A percentile compares a stretch with the other conserved stretches of the same genome.
Evolutionary conservation across 2,797 vertebrate genomes (phyloP).

Genomic region (Eidolon dupreanum): DNA sequence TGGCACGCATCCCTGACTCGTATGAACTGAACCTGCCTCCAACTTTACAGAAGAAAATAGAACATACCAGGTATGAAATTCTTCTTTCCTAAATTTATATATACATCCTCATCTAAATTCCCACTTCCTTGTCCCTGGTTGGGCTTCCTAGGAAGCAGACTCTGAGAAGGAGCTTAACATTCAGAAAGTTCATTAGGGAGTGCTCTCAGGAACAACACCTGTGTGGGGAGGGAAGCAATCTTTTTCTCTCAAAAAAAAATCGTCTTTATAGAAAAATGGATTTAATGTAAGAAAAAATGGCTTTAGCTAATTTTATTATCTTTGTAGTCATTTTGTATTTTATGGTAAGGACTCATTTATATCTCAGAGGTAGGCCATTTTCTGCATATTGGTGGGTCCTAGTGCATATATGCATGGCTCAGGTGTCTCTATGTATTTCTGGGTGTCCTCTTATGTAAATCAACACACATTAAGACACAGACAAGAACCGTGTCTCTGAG

Average conservation of each 20-base stretch:
- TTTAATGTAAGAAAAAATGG: not conserved
- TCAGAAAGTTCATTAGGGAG: not conserved
- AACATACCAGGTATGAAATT: not conserved
- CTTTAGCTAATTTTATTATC: not conserved
- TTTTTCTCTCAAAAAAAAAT: not conserved
- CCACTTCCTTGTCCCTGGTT: not conserved
- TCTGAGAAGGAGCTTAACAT: not conserved
- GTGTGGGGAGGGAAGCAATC: not conserved
- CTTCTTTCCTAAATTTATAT: not conserved
- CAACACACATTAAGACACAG: not conserved
- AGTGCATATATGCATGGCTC: rapidly evolving
- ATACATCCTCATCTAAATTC: not conserved
- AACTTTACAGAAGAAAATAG: not conserved
- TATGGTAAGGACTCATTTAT: not conserved
- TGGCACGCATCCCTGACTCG: not conserved
- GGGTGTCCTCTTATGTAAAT: not conserved
- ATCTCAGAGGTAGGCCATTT: not conserved
- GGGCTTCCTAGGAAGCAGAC: not conserved
- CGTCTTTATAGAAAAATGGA: not conserved
- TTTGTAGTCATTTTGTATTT: not conserved
- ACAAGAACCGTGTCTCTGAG: not conserved
- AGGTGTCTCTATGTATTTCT: not conserved
- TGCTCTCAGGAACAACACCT: not conserved
- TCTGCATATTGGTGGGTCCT: not conserved
- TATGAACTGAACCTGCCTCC: not conserved